These are phyloP conservation scores for Acestrorhynchus altus DNA, from an alignment of 2,797 vertebrate genomes.

Conservation along the genomic window DNA sequence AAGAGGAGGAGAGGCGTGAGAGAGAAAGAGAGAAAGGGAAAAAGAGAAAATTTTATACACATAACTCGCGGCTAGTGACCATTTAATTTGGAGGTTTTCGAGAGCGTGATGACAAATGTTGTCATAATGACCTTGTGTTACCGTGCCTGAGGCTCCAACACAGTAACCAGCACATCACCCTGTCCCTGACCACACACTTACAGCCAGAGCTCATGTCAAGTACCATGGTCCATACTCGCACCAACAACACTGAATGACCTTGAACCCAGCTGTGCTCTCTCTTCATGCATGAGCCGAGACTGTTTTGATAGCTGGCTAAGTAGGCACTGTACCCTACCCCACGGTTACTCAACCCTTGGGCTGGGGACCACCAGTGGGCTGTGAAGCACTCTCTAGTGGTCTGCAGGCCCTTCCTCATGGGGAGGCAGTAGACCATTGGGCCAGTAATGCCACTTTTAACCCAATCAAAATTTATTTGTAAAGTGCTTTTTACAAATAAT, in stretches of 20 bases:
- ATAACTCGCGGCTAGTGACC: constrained; percentile 30
- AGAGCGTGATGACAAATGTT: constrained; percentile 25
- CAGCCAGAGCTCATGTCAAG: constrained; percentile 1
- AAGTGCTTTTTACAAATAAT: too few species aligned
- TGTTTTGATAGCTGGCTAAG: neutral
- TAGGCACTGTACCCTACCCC: neutral
- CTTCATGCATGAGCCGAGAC: neutral
- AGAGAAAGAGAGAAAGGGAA: constrained; percentile 10
- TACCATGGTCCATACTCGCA: neutral
- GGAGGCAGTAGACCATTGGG: too few species aligned
- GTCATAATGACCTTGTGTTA: constrained; percentile 27
- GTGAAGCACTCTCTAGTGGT: too few species aligned
- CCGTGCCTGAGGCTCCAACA: neutral
- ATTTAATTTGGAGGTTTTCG: constrained; percentile 25
- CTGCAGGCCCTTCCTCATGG: too few species aligned
- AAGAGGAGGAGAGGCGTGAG: neutral
- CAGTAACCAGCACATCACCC: constrained; percentile 10
- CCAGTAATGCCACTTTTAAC: too few species aligned
- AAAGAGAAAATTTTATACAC: constrained; percentile 18
- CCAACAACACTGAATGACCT: constrained; percentile 3
- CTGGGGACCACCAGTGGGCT: too few species aligned
- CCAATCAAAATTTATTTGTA: too few species aligned
- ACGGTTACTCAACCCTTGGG: too few species aligned
- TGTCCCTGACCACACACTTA: neutral
- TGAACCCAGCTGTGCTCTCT: neutral